Evolutionary conservation across 2,888 invertebrate species (phyloP), one percentile per base, ranked within the genome.

Genomic region (Beris morrisii): DNA sequence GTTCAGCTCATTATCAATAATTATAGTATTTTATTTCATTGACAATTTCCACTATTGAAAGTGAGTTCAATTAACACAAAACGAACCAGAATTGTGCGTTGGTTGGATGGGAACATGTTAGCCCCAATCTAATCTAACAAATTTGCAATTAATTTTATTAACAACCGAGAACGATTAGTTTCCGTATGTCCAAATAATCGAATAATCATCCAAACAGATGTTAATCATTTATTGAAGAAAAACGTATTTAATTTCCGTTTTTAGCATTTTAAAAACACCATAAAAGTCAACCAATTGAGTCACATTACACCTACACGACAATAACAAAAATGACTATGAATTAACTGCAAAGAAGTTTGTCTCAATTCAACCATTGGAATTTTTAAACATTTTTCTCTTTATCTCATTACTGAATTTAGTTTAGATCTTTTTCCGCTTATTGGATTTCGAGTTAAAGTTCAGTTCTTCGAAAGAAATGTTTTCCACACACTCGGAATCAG

Each of bases 231-330:
- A 22, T n/a, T 56, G 6, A 43, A 28, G 44, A 44, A 22, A 22
- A 22, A 22, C 7, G 31, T n/a, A 30, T 32, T 54, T 44, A 43
- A 56, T 56, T 56, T 56, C 56, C 56, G 43, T 56, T 56, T 56
- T 15, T 1, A 44, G 12, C 11, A 15, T 12, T n/a, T 4, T 22
- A 9, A 28, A 56, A 15, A 22, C 12, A 9, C 15, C 11, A 56
- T 44, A 9, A 6, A 53, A 22, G 28, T 7, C 30, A 12, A 30
- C n/a, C 6, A 53, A 11, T 2, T 30, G 7, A 28, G n/a, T 55
- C 54, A 55, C 15, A 32, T 55, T 52, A 52, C 52, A 52, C 52
- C 52, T 22, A 52, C 52, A 22, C 22, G 22, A 22, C 22, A 22
- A 1, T 48, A 12, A 2, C 11, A 12, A 12, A 12, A 12, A 44